phyloP scores from a whole-genome alignment of 2,888 invertebrate genomes.

The Cistogaster globosa region DNA sequence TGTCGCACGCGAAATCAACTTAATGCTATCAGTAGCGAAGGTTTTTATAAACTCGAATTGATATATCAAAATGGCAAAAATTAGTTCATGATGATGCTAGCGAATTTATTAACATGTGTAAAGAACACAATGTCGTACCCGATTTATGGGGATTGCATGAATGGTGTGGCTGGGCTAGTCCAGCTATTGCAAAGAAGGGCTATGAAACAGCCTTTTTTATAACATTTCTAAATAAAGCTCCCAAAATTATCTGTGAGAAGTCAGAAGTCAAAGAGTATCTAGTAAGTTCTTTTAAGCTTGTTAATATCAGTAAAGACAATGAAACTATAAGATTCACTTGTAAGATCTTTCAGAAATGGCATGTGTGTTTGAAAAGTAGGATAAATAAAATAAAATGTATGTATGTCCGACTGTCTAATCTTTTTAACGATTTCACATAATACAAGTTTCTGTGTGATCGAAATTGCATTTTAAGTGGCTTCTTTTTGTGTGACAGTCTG shows the following conservation, averaged over 20 bases:
- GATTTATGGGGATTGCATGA: constrained; percentile 91
- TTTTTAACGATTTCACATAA: no score
- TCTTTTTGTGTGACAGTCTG: no score
- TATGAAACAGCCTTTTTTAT: constrained; percentile 90
- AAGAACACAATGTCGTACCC: constrained; percentile 88
- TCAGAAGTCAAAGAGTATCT: constrained; percentile 83
- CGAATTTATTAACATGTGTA: constrained; percentile 87
- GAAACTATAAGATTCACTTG: no score
- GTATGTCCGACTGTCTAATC: no score
- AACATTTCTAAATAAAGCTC: constrained; percentile 84
- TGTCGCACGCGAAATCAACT: constrained; percentile 83
- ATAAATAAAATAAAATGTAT: no score
- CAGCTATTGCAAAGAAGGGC: constrained; percentile 83
- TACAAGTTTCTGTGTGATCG: no score
- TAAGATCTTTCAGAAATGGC: no score
- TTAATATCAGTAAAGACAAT: no score
- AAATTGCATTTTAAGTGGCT: no score
- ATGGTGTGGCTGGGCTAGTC: constrained; percentile 93
- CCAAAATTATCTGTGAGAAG: constrained; percentile 83
- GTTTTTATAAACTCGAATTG: constrained; percentile 46
- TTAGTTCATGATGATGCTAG: constrained; percentile 80
- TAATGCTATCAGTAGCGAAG: neutral
- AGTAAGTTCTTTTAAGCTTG: constrained; percentile 62
- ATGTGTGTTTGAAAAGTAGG: no score
- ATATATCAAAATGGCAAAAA: constrained; percentile 86